Evolutionary conservation across 2,888 invertebrate species (phyloP).

Genomic region (Ectropis crepuscularia): DNA sequence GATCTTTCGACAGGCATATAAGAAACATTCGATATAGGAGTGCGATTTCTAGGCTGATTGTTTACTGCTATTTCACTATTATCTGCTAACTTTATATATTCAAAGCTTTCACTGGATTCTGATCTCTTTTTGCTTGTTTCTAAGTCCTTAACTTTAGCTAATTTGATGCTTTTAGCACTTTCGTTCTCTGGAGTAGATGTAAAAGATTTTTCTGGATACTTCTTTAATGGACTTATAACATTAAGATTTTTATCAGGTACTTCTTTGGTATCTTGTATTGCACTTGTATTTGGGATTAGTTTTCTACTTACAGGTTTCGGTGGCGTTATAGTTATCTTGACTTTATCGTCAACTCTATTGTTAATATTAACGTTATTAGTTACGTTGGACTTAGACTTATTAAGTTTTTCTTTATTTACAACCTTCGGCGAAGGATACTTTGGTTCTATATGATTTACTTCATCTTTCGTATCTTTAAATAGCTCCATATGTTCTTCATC

Average conservation of each 20-base stretch:
- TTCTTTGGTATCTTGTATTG: constrained; percentile 81
- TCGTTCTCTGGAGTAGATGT: constrained; percentile 72
- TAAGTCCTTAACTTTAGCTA: constrained; percentile 79
- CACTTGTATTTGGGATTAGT: constrained; percentile 70
- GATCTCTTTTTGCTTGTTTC: constrained; percentile 75
- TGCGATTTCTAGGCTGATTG: constrained; percentile 79
- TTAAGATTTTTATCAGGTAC: constrained; percentile 72
- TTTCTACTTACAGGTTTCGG: constrained; percentile 59
- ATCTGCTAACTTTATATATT: constrained; percentile 75
- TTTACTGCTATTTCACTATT: constrained; percentile 79
- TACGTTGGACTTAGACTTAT: constrained; percentile 43
- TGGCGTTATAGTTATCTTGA: constrained; percentile 57
- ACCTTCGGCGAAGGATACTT: constrained; percentile 68
- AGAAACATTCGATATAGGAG: constrained; percentile 77
- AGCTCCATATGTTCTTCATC: constrained; percentile 77
- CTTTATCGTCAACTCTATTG: constrained; percentile 51
- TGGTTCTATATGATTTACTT: constrained; percentile 54
- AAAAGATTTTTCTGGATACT: constrained; percentile 76
- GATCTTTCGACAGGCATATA: constrained; percentile 74
- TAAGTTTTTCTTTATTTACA: constrained; percentile 59
- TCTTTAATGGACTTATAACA: constrained; percentile 79
- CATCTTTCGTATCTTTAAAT: constrained; percentile 70
- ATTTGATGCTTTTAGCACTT: constrained; percentile 71
- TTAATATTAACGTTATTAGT: constrained; percentile 34
- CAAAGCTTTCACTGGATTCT: constrained; percentile 68